phyloP scores from a whole-genome alignment of 2,888 invertebrate genomes.

The Sipha maydis region DNA sequence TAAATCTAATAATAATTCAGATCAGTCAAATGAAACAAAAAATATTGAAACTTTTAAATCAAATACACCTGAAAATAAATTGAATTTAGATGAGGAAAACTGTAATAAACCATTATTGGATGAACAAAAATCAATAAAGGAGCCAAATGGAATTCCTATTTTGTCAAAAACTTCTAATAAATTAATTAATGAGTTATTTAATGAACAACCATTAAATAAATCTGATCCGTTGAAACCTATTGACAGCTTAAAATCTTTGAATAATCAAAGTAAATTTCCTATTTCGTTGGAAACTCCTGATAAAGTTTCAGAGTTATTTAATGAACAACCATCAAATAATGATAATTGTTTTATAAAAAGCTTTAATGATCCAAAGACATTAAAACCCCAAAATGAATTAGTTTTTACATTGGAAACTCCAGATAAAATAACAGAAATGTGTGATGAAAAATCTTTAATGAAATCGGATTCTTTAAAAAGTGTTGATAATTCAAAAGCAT shows the following conservation, averaged over 20 bases:
- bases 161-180: not conserved
- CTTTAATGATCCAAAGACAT: not conserved
- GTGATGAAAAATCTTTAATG: not conserved
- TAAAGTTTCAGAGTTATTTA: conserved; percentile 8
- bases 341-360: not conserved
- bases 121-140: not conserved
- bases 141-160: not conserved
- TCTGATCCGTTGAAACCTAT: not conserved
- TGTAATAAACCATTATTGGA: not conserved
- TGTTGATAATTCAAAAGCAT: conserved; percentile 2
- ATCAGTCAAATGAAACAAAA: not conserved
- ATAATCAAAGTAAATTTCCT: not conserved
- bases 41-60: not conserved
- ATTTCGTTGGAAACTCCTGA: conserved; percentile 27
- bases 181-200: not conserved
- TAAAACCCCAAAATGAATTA: not conserved
- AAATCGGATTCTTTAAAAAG: not conserved
- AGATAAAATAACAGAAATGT: conserved; percentile 1
- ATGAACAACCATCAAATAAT: not conserved
- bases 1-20: not conserved
- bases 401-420: conserved; percentile 36
- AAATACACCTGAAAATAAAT: not conserved
- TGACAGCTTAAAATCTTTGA: not conserved
- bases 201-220: conserved; percentile 8
- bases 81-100: not conserved